phyloP scores from a whole-genome alignment of 2,888 invertebrate species.

The Disparrhopalites patrizii region DNA sequence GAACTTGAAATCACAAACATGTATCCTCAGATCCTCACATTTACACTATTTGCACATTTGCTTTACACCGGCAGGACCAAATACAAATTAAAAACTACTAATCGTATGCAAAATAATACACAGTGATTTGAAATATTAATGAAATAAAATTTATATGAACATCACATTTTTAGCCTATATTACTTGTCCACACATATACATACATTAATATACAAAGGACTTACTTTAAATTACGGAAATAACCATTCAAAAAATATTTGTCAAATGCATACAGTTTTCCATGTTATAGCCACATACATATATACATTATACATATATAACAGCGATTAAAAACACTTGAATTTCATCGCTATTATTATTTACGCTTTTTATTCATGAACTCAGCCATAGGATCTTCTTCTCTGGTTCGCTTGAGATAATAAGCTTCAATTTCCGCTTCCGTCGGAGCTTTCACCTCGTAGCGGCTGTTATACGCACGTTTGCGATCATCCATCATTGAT shows the following conservation, averaged over 20 bases:
- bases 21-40: too few species aligned
- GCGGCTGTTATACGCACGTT: slow-evolving; percentile 91
- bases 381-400: slow-evolving; percentile 93
- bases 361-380: slow-evolving; percentile 54
- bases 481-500: slow-evolving; percentile 75
- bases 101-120: too few species aligned
- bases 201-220: neutral
- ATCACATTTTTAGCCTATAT: too few species aligned
- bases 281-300: neutral
- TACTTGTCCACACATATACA: neutral
- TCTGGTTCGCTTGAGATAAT: slow-evolving; percentile 74
- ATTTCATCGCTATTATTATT: too few species aligned
- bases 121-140: too few species aligned
- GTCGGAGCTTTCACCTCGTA: slow-evolving; percentile 76
- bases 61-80: too few species aligned
- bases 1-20: too few species aligned
- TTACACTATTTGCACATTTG: too few species aligned
- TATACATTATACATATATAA: neutral
- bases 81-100: too few species aligned
- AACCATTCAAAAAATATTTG: neutral
- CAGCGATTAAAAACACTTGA: neutral
- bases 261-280: neutral
- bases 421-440: slow-evolving; percentile 90
- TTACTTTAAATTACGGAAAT: neutral
- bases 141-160: too few species aligned